Base-by-base conservation (phyloP, 2,888 invertebrate genomes). In the Eupithecia centaureata region DNA sequence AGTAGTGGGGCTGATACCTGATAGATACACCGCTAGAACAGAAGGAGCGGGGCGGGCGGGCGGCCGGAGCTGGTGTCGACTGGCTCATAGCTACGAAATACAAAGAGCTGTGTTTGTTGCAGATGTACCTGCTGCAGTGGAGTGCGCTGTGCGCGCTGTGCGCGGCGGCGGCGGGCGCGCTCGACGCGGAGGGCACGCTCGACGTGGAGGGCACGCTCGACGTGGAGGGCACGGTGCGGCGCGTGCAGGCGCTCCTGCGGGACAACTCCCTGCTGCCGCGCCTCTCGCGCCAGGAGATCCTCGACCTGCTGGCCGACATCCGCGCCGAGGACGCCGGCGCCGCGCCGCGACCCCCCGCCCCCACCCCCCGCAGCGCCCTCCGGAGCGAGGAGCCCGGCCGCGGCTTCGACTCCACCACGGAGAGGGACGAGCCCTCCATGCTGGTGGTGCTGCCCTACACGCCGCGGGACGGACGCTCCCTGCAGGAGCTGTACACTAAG, bases 391-490 rank as follows among this genome's bases (percentile, higher is more conserved):
- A 42, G 18, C 42, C 78, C 10, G 76, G 75, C n/a, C 74, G 5
- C 28, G 28, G 72, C 18, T 35, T 82, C 38, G 87, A 89, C 78
- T 82, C 80, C 10, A 86, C 88, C 10, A 90, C 90, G 3, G 87
- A 85, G 63, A 81, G 79, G 61, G 78, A 76, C 47, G 82, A 83
- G 56, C 78, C 86, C 10, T 94, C 95, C 0, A 82, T 96, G 22
- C 95, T 95, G 94, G 94, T 96, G 0, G 96, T 96, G 0, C 85
- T 96, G 75, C 96, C 96, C 0, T 95, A 95, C 77, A 94, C 95
- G 57, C 92, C 94, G 7, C 87, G 94, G 42, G 94, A 94, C 74
- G 91, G 94, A 0, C 91, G 93, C 1, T 90, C 93, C 5, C 86
- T 96, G 61, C 94, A 95, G 78, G 95, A 96, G 75, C 83, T 96